Conservation (phyloP, 2,888 invertebrate genomes). For the Drosophila leonis region DNA sequence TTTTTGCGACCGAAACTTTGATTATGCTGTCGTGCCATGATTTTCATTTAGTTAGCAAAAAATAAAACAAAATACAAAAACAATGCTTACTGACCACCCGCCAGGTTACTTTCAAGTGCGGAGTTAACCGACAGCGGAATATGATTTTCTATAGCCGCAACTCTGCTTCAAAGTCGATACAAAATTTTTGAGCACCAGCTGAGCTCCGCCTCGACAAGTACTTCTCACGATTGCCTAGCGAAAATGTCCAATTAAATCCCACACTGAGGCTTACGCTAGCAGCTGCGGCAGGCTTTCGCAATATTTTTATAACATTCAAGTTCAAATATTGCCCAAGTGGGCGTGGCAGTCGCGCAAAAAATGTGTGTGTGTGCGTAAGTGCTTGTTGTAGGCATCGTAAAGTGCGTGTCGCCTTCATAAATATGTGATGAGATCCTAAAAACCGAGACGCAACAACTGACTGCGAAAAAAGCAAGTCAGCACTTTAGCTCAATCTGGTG, state of each 20-base stretch:
- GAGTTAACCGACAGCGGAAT: slow-evolving; percentile 12
- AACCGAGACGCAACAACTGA: slow-evolving; percentile 11
- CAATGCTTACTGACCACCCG: slow-evolving; percentile 5
- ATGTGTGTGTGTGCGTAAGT: slow-evolving; percentile 30
- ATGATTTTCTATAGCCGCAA: slow-evolving; percentile 36
- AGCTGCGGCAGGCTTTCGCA: slow-evolving; percentile 28
- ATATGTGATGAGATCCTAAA: slow-evolving; percentile 65
- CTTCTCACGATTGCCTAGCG: slow-evolving; percentile 48
- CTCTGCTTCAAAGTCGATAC: slow-evolving; percentile 37
- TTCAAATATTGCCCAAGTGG: slow-evolving; percentile 23
- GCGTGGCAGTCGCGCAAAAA: slow-evolving; percentile 13
- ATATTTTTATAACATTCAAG: slow-evolving; percentile 11
- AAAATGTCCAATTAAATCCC: slow-evolving; percentile 49
- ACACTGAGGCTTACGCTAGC: slow-evolving; percentile 14
- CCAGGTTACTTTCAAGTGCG: background rate
- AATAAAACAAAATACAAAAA: background rate
- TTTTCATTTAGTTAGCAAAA: slow-evolving; percentile 17
- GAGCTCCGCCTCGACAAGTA: slow-evolving; percentile 30
- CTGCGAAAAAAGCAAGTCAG: slow-evolving; percentile 13
- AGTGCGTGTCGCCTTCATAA: slow-evolving; percentile 69
- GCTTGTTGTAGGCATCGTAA: slow-evolving; percentile 57
- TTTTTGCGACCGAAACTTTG: slow-evolving; percentile 6
- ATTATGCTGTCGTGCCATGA: slow-evolving; percentile 9
- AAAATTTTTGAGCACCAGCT: slow-evolving; percentile 47
- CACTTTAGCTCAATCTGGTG: slow-evolving; percentile 11